Evolutionary conservation across 2,113 vertebrate species (phyloP).

Genomic region (Forbesichthys agassizii): DNA sequence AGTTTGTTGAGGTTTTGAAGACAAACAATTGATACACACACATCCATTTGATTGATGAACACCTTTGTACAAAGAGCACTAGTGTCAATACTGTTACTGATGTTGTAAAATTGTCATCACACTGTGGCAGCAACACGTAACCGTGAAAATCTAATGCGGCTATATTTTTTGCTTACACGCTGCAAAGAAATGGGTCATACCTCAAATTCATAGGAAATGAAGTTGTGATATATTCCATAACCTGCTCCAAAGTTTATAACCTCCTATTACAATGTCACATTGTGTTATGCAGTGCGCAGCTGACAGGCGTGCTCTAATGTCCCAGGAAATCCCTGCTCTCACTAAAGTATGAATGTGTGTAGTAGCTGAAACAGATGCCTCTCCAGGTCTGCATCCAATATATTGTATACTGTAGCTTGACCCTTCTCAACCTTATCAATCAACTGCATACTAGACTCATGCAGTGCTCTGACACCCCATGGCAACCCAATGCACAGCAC

Average conservation of each 20-base stretch:
- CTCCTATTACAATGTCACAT: constrained; percentile 10
- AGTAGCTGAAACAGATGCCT: constrained; percentile 23
- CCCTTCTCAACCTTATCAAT: neutral
- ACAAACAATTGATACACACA: no score
- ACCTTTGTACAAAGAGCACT: no score
- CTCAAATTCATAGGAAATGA: neutral
- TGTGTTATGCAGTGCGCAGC: constrained; percentile 12
- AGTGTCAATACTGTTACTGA: no score
- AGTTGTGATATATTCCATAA: neutral
- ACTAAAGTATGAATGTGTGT: constrained; percentile 30
- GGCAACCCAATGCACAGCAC: neutral
- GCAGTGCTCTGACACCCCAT: neutral
- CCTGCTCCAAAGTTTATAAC: constrained; percentile 19
- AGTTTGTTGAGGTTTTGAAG: no score
- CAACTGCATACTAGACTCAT: neutral
- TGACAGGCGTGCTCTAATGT: constrained; percentile 10
- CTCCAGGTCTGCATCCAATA: neutral
- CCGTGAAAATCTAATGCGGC: no score
- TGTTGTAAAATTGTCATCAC: no score
- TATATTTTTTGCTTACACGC: neutral
- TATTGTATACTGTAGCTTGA: neutral
- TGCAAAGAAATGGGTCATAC: neutral
- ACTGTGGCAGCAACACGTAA: no score
- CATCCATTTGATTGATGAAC: no score
- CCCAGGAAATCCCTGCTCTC: constrained; percentile 9